Percentiles rank a stretch among this genome's conserved stretches.
phyloP scores from a whole-genome alignment of 2,113 vertebrate species.

The Brachionichthys hirsutus region DNA sequence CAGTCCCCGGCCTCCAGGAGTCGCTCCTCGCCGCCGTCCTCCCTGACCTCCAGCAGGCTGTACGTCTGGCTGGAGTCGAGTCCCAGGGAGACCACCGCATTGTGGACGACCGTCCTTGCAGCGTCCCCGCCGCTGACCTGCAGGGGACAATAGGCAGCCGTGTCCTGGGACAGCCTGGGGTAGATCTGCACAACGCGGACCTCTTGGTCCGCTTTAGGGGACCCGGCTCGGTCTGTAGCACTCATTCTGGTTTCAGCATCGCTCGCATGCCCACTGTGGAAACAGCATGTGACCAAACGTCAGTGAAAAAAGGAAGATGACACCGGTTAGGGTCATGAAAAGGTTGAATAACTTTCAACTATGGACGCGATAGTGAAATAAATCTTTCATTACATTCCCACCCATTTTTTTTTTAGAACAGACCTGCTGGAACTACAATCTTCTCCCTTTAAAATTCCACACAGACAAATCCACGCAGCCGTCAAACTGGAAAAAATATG shows the following conservation, averaged over 20 bases:
- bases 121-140: constrained; percentile 80
- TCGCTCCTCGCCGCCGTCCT: constrained; percentile 78
- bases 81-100: constrained; percentile 73
- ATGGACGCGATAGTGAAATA: too few relatives aligned
- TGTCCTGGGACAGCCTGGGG: constrained; percentile 74
- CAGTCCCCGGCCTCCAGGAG: constrained; percentile 79
- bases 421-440: not conserved
- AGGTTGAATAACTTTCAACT: not conserved
- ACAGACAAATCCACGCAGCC: not conserved
- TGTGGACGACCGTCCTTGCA: constrained; percentile 76
- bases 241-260: constrained; percentile 91
- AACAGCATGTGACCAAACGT: not conserved
- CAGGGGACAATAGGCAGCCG: constrained; percentile 78
- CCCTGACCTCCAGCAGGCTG: constrained; percentile 85
- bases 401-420: too few relatives aligned
- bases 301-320: not conserved
- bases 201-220: constrained; percentile 64
- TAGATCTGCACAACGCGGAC: constrained; percentile 84
- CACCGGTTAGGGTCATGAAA: too few relatives aligned
- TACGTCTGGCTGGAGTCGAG: constrained; percentile 78
- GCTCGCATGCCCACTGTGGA: constrained; percentile 72
- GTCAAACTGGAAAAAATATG: not conserved
- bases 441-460: not conserved
- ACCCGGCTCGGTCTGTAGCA: constrained; percentile 72
- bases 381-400: not conserved